Evolutionary conservation across 2,113 vertebrate genomes (phyloP).

Genomic region (Danionella cerebrum): DNA sequence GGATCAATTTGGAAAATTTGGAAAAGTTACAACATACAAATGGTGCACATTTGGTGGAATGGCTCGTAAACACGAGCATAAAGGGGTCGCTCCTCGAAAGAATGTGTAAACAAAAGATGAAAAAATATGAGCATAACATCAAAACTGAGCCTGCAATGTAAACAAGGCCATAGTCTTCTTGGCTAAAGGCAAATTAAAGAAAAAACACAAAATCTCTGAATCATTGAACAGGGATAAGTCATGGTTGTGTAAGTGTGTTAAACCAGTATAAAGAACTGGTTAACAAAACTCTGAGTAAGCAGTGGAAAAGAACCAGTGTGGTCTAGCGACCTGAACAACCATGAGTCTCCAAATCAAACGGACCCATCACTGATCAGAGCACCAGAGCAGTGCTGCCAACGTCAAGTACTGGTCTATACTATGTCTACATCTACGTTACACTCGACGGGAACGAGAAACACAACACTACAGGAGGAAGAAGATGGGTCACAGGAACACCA

Average conservation of each 20-base stretch:
- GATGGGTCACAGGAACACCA: constrained; percentile 21
- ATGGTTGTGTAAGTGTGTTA: constrained; percentile 29
- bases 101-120: too few species aligned
- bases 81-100: too few species aligned
- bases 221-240: too few species aligned
- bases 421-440: constrained; percentile 43
- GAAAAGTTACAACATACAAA: too few species aligned
- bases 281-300: constrained; percentile 20
- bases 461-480: neutral
- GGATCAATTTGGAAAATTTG: too few species aligned
- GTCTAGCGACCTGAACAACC: constrained; percentile 31
- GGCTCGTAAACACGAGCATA: too few species aligned
- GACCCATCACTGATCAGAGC: constrained; percentile 37
- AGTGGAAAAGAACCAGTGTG: constrained; percentile 37
- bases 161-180: too few species aligned
- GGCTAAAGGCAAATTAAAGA: too few species aligned
- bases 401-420: constrained; percentile 20
- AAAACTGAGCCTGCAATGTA: too few species aligned
- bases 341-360: constrained; percentile 10
- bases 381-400: constrained; percentile 23
- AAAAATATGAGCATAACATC: too few species aligned
- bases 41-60: too few species aligned
- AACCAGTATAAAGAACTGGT: constrained; percentile 20
- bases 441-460: constrained; percentile 30
- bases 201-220: too few species aligned